Evolutionary conservation across 2,797 vertebrate species (phyloP), one percentile per base, ranked within the genome.

Genomic region (Myiotriccus ornatus): DNA sequence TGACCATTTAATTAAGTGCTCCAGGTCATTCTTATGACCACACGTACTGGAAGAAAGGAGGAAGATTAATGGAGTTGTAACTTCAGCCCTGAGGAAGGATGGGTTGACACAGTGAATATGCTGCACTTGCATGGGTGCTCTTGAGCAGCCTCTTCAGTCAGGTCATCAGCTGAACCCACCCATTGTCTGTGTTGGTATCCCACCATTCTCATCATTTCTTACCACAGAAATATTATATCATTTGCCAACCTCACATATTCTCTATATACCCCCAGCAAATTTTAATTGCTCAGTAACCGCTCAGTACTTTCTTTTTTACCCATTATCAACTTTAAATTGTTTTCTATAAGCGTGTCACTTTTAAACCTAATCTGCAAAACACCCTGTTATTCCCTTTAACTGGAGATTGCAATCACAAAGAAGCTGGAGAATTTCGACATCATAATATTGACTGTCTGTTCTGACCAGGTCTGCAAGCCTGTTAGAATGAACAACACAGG

Each of bases 1-100:
- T 85, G 82, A 70, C 56, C 89, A 67, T 46, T 92, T 85, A 90
- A 93, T 87, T 35, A 60, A 93, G 59, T 50, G 78, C 68, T 93
- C 49, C 53, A 17, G 94, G 91, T 89, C 91, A 57, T 64, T 80
- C 76, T 70, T 28, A 30, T 70, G 55, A 76, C 3, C 74, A 84
- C 65, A 62, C 4, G 27, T 4, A 46, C 74, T 14, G 13, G 64
- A 20, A 65, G 57, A 70, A 73, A 84, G n/a, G 12, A 94, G 27
- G 46, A 89, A 57, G 60, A 92, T 83, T 55, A 70, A 82, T 79
- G 71, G 75, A 87, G 52, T 14, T 89, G 71, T 80, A 65, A 23
- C 28, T 79, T 89, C 10, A 92, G 55, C 78, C 94, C 80, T 22
- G 52, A 57, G 90, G 69, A 63, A 62, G 39, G 67, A 52, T 9